Percentiles rank a stretch among this genome's conserved stretches.
phyloP scores from a whole-genome alignment of 2,113 vertebrate genomes.

The Nannospalax galili region DNA sequence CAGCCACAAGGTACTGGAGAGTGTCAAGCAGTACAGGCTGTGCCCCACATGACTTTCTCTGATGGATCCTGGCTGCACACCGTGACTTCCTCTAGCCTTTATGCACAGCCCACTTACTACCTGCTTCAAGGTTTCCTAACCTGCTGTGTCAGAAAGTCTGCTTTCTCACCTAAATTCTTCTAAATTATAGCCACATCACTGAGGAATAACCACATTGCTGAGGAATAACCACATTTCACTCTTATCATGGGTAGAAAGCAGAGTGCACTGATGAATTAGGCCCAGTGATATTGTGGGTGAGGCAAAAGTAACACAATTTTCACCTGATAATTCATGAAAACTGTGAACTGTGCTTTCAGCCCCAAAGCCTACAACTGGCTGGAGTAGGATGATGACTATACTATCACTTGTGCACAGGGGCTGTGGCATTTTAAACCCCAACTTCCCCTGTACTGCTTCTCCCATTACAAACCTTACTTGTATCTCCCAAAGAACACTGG shows the following conservation, averaged over 20 bases:
- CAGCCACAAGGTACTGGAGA: not conserved
- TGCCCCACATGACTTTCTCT: not conserved
- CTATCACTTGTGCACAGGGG: not conserved
- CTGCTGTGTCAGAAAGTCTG: constrained; percentile 16
- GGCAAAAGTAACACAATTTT: constrained; percentile 60
- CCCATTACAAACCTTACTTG: not conserved
- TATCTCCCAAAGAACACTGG: not conserved
- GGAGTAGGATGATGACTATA: not conserved
- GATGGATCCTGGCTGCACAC: not conserved
- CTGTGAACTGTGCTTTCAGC: not conserved
- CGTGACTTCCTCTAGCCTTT: not conserved
- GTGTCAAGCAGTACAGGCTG: not conserved
- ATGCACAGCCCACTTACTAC: not conserved
- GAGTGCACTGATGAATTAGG: constrained; percentile 22
- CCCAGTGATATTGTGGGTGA: constrained; percentile 39
- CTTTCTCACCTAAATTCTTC: constrained; percentile 38
- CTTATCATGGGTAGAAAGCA: constrained; percentile 26
- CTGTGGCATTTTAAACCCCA: not conserved
- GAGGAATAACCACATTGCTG: not conserved
- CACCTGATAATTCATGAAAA: constrained; percentile 47
- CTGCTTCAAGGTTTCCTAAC: not conserved
- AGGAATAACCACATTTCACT: constrained; percentile 3
- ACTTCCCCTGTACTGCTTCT: not conserved
- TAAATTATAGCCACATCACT: not conserved
- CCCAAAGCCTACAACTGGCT: not conserved